Conservation (phyloP, 2,797 vertebrate species). For the Podarcis lilfordi region DNA sequence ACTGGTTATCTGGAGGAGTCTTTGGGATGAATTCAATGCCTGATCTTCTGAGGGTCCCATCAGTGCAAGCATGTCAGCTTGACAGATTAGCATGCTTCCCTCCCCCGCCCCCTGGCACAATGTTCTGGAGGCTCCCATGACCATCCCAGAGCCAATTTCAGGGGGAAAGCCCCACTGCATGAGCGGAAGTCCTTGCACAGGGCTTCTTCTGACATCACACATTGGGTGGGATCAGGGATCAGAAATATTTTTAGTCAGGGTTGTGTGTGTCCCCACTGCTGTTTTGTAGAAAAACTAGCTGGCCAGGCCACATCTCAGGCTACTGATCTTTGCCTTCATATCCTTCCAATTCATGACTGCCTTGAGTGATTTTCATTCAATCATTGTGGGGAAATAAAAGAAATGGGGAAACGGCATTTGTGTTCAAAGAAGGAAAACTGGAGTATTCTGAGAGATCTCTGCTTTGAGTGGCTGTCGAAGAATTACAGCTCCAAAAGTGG, state of each 20-base stretch:
- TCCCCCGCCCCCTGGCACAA: too few species aligned
- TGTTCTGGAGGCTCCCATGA: too few species aligned
- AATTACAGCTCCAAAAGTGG: conserved; percentile 9
- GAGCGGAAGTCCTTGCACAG: too few species aligned
- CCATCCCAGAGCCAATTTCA: too few species aligned
- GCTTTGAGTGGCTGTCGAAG: not conserved
- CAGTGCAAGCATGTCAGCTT: too few species aligned
- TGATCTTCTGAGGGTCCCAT: too few species aligned
- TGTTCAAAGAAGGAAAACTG: not conserved
- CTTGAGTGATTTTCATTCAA: not conserved
- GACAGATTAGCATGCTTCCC: too few species aligned
- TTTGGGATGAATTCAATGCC: not conserved
- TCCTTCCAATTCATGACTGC: not conserved
- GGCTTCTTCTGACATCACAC: too few species aligned
- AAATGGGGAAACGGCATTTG: not conserved
- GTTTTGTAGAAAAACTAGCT: conserved; percentile 20
- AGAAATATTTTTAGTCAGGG: not conserved
- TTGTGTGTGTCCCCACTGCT: not conserved
- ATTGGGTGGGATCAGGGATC: not conserved
- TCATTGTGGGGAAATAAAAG: not conserved
- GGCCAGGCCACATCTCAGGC: conserved; percentile 14
- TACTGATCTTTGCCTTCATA: conserved; percentile 11
- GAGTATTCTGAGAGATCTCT: not conserved
- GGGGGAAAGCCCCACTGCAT: too few species aligned
- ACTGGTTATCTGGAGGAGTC: not conserved